These are phyloP conservation scores for Cheilosia impressa DNA, from an alignment of 2,888 invertebrate species.

Conservation along the genomic window DNA sequence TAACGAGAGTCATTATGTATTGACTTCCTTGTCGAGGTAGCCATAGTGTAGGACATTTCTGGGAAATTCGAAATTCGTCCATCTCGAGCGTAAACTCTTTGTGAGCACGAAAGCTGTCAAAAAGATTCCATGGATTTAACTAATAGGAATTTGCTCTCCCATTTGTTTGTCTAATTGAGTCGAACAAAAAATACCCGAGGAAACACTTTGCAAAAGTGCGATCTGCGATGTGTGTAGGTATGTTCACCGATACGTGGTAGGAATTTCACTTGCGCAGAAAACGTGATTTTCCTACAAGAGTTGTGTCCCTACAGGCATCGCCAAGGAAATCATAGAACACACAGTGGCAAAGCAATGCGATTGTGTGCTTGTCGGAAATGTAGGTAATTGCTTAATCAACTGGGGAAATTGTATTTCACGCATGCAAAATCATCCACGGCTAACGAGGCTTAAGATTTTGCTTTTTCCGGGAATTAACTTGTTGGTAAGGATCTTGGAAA, in stretches of 20 bases:
- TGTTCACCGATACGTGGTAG: neutral
- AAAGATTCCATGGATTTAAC: conserved; percentile 33
- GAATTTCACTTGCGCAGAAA: neutral
- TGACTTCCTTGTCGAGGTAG: conserved; percentile 17
- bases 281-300: conserved; percentile 14
- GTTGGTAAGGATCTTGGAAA: neutral
- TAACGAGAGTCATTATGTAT: conserved; percentile 49
- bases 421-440: conserved; percentile 26
- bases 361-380: conserved; percentile 9
- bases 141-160: conserved; percentile 8
- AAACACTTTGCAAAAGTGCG: neutral
- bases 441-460: neutral
- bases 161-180: conserved; percentile 46
- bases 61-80: neutral
- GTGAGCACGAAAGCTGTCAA: conserved; percentile 15
- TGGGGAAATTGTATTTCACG: conserved; percentile 52
- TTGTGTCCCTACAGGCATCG: neutral
- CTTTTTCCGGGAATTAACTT: neutral
- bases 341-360: conserved; percentile 3
- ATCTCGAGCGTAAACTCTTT: neutral
- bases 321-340: neutral
- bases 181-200: neutral
- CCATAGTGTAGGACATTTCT: conserved; percentile 2
- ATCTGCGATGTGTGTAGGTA: neutral
- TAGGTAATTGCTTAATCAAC: conserved; percentile 55